Conservation (phyloP, 2,888 invertebrate species). For the Adineta ricciae region DNA sequence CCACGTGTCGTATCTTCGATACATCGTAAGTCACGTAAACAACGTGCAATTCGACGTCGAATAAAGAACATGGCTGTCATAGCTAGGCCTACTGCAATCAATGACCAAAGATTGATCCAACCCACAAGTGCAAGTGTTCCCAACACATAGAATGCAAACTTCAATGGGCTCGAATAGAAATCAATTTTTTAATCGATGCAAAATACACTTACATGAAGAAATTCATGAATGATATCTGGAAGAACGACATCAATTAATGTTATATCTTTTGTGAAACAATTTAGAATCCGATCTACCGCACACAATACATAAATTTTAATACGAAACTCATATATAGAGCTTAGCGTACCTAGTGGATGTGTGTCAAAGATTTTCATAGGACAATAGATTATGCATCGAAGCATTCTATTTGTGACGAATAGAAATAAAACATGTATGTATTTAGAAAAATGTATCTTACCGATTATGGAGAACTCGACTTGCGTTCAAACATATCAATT, state of each 20-base stretch:
- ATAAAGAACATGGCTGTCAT: conserved; percentile 36
- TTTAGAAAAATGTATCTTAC: background rate
- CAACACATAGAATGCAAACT: background rate
- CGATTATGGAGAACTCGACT: background rate
- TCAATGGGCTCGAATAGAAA: background rate
- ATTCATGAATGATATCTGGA: too few relatives aligned
- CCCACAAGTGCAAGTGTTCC: background rate
- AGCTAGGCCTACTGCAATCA: background rate
- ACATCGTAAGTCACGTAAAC: background rate
- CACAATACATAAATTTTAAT: too few relatives aligned
- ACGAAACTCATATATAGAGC: too few relatives aligned
- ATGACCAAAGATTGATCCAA: background rate
- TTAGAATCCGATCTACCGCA: conserved; percentile 62
- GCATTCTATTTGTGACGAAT: background rate
- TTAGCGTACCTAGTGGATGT: conserved; percentile 49
- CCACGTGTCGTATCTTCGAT: background rate
- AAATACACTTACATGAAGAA: too few relatives aligned
- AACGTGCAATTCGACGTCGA: background rate
- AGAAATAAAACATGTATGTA: background rate
- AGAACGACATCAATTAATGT: conserved; percentile 56
- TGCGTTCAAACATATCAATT: background rate
- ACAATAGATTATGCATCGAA: background rate
- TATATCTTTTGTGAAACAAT: conserved; percentile 74
- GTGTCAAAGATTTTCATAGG: background rate
- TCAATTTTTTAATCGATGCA: too few relatives aligned